Percentiles rank a stretch among this genome's conserved stretches.
These are phyloP conservation scores for Anorthoa munda DNA, from an alignment of 2,888 invertebrate genomes.

Conservation along the genomic window DNA sequence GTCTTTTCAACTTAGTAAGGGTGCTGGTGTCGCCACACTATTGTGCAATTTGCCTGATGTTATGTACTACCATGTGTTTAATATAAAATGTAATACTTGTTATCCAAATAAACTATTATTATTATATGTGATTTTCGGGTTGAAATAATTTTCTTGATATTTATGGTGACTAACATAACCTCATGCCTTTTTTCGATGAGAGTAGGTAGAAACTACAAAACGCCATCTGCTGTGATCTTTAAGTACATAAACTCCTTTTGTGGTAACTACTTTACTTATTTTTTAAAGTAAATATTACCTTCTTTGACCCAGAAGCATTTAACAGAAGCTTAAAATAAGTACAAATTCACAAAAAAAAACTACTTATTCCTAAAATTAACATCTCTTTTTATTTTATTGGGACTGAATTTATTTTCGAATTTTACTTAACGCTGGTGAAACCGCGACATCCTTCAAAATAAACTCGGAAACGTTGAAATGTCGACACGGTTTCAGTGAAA, in stretches of 20 bases:
- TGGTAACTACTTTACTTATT: background rate
- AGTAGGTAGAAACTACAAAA: background rate
- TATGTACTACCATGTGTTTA: too few relatives aligned
- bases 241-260: background rate
- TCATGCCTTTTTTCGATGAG: background rate
- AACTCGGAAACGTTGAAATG: constrained; percentile 53
- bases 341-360: background rate
- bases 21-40: too few relatives aligned
- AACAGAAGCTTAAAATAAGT: background rate
- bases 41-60: too few relatives aligned
- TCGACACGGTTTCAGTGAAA: constrained; percentile 58
- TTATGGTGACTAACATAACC: background rate
- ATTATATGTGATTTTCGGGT: background rate
- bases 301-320: background rate
- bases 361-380: background rate
- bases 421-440: constrained; percentile 12
- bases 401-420: constrained; percentile 14
- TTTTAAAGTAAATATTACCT: background rate
- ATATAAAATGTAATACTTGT: too few relatives aligned
- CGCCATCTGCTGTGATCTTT: background rate
- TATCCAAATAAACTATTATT: too few relatives aligned
- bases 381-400: background rate
- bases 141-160: background rate
- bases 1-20: too few relatives aligned
- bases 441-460: constrained; percentile 36